Conservation (phyloP, 2,888 invertebrate genomes). For the Ganaspis brasiliensis region DNA sequence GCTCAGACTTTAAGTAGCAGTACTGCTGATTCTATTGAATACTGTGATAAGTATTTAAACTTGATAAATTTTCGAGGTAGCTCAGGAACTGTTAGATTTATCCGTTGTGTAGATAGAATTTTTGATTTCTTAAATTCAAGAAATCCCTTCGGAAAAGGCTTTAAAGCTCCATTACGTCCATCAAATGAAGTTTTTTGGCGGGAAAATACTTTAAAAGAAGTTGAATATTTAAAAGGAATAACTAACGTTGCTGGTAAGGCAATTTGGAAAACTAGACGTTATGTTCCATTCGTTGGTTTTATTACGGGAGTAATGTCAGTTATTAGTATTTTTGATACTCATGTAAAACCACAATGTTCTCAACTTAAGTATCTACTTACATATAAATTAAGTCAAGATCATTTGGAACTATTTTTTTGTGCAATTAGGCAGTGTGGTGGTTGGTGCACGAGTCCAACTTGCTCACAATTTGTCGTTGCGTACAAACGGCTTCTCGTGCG, state of each 20-base stretch:
- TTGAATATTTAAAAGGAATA: slow-evolving; percentile 41
- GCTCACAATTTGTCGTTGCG: slow-evolving; percentile 41
- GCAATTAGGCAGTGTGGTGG: no score
- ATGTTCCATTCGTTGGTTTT: slow-evolving; percentile 44
- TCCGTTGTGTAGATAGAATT: slow-evolving; percentile 40
- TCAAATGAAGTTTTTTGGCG: slow-evolving; percentile 49
- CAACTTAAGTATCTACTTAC: slow-evolving; percentile 46
- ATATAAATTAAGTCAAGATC: slow-evolving; percentile 15
- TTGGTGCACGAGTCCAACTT: slow-evolving; percentile 43
- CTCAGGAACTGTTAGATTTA: slow-evolving; percentile 43
- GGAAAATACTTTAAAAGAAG: slow-evolving; percentile 1
- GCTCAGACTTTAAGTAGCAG: no score
- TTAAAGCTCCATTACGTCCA: slow-evolving; percentile 38
- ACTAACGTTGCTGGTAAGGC: not conserved
- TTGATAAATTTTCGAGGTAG: slow-evolving; percentile 45
- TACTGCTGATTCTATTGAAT: slow-evolving; percentile 63
- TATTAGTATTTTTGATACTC: slow-evolving; percentile 24
- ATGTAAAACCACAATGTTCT: slow-evolving; percentile 41
- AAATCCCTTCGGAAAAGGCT: slow-evolving; percentile 42
- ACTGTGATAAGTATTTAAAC: slow-evolving; percentile 45
- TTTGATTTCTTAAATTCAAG: slow-evolving; percentile 50
- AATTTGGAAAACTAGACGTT: slow-evolving; percentile 29
- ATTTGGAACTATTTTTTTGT: no score
- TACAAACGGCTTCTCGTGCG: slow-evolving; percentile 47
- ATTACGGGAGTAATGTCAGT: slow-evolving; percentile 44